A percentile compares a stretch with the other conserved stretches of the same genome.
Conservation (phyloP, 1,140 invertebrate genomes). For the Hycleus phaleratus region DNA sequence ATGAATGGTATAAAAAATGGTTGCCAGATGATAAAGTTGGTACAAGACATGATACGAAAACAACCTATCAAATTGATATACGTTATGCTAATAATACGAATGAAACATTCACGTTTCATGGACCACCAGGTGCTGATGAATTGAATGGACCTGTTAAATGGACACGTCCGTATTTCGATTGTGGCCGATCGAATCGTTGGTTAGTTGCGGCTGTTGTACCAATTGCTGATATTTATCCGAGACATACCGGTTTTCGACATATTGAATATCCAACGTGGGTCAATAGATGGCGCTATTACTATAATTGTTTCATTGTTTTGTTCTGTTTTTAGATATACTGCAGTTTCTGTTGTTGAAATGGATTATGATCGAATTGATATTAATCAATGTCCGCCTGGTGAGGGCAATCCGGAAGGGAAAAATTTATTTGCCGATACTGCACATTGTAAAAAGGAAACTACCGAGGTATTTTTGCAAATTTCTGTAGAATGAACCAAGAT, state of each 20-base stretch:
- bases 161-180: constrained; percentile 94
- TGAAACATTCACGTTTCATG: constrained; percentile 90
- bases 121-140: constrained; percentile 84
- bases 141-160: constrained; percentile 85
- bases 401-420: constrained; percentile 73
- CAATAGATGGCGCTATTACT: background rate
- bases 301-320: background rate
- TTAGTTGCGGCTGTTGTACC: constrained; percentile 87
- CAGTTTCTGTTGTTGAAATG: constrained; percentile 87
- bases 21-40: constrained; percentile 72
- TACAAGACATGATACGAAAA: constrained; percentile 85
- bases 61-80: constrained; percentile 83
- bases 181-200: constrained; percentile 92
- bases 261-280: constrained; percentile 91
- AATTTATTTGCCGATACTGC: constrained; percentile 88
- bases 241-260: constrained; percentile 90
- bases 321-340: constrained; percentile 69
- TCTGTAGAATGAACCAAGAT: too few relatives aligned
- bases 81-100: constrained; percentile 93
- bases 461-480: constrained; percentile 59
- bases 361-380: constrained; percentile 97
- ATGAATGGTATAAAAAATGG: constrained; percentile 88
- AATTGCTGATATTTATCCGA: constrained; percentile 89
- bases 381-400: constrained; percentile 88
- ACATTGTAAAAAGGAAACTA: constrained; percentile 86